Base-by-base conservation (phyloP, 2,888 invertebrate species). In the Petrolisthes cinctipes region DNA sequence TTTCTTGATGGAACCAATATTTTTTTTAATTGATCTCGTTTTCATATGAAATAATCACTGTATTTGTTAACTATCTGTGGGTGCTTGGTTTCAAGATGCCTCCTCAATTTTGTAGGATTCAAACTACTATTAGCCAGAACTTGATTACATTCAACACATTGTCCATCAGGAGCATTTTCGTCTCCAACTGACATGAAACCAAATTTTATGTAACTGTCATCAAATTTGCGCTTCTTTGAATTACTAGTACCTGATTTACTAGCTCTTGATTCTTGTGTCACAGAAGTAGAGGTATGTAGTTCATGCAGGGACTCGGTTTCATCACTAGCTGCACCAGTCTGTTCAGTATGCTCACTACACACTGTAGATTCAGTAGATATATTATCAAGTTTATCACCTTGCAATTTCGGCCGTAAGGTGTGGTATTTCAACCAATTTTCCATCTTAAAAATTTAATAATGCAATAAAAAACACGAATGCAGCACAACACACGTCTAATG, bases 161-260 rank as follows among this genome's bases (percentile, higher is more conserved):
- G 23, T 75, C 23, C 23, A 75, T 23, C 23, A 75, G n/a, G 20
- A n/a, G 23, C 61, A 61, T 61, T 61, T 61, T 61, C 56, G 53
- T 71, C 83, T 83, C 54, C 83, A 81, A 71, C 51, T 71, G 68
- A 68, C 71, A 83, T 68, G 54, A 73, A 83, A 53, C 9, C 68
- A 68, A 83, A 83, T 68, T n/a, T 71, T 53, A 71, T 71, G 71
- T 68, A 71, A 83, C 71, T 71, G 51, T 54, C 51, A 83, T 68
- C 20, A 83, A 78, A 78, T 17, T 78, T 78, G 14, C 14, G 78
- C 78, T 78, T 78, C 78, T 78, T 53, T 37, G 78, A 78, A 51
- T 78, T 61, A 6, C 61, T 14, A 61, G 14, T n/a, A 14, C 7
- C 73, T 73, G 73, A 73, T 73, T 73, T n/a, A n/a, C 73, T 73